phyloP scores from a whole-genome alignment of 2,888 invertebrate species.

The Drosophila putrida region DNA sequence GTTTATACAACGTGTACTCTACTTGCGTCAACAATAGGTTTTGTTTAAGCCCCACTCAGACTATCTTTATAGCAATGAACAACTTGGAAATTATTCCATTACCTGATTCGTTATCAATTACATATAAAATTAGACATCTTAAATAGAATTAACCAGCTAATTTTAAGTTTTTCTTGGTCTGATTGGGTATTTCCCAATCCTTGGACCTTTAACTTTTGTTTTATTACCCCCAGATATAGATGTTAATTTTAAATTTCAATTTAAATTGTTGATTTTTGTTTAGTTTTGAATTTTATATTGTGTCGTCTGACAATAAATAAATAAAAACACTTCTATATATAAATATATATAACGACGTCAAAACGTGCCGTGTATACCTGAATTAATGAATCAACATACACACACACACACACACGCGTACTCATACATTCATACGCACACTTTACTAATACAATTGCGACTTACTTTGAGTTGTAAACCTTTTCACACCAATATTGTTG shows the following conservation, averaged over 20 bases:
- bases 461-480: conserved; percentile 84
- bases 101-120: background rate
- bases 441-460: conserved; percentile 60
- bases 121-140: background rate
- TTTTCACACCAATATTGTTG: conserved; percentile 63
- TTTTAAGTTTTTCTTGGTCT: too few species aligned
- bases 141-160: background rate
- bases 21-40: conserved; percentile 55
- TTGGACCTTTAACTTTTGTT: too few species aligned
- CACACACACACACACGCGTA: background rate
- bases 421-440: conserved; percentile 10
- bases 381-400: conserved; percentile 65
- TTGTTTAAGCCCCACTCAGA: conserved; percentile 21
- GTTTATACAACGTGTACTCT: conserved; percentile 18
- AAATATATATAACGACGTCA: conserved; percentile 12
- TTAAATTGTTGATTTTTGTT: too few species aligned
- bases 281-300: too few species aligned
- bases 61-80: background rate
- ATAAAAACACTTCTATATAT: too few species aligned
- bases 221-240: too few species aligned
- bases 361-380: conserved; percentile 54
- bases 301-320: too few species aligned
- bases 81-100: background rate
- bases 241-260: too few species aligned
- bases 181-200: too few species aligned